phyloP scores from a whole-genome alignment of 2,113 vertebrate genomes.

The Hippocampus abdominalis region DNA sequence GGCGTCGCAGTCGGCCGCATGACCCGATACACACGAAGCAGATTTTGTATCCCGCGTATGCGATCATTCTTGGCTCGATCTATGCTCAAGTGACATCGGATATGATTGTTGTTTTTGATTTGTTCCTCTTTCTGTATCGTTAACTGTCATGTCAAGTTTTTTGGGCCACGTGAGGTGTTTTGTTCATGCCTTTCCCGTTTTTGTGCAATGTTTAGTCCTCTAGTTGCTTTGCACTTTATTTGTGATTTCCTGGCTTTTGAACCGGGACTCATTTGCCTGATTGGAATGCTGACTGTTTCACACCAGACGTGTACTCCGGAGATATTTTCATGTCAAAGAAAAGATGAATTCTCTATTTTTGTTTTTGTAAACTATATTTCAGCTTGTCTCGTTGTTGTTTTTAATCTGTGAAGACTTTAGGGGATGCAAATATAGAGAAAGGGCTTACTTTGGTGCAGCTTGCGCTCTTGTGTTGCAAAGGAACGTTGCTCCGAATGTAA shows the following conservation, averaged over 20 bases:
- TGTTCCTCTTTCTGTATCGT: slow-evolving; percentile 11
- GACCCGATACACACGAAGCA: slow-evolving; percentile 36
- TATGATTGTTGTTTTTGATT: slow-evolving; percentile 34
- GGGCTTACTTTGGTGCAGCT: slow-evolving; percentile 70
- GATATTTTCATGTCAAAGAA: slow-evolving; percentile 63
- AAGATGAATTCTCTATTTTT: slow-evolving; percentile 64
- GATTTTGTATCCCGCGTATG: slow-evolving; percentile 24
- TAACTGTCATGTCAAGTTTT: slow-evolving; percentile 48
- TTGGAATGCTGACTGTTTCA: slow-evolving; percentile 71
- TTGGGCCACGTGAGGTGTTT: slow-evolving; percentile 27
- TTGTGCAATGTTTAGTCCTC: slow-evolving; percentile 56
- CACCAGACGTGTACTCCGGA: slow-evolving; percentile 47
- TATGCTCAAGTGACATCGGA: slow-evolving; percentile 33
- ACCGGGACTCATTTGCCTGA: slow-evolving; percentile 65
- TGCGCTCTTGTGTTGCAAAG: slow-evolving; percentile 51
- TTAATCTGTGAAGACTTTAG: slow-evolving; percentile 48
- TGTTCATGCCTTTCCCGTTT: slow-evolving; percentile 2
- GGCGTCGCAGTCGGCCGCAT: slow-evolving; percentile 46
- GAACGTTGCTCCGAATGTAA: slow-evolving; percentile 54
- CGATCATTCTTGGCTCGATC: slow-evolving; percentile 33
- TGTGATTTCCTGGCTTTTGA: slow-evolving; percentile 62
- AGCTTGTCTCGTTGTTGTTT: slow-evolving; percentile 36
- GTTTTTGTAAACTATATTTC: slow-evolving; percentile 57
- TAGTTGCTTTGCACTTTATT: slow-evolving; percentile 72
- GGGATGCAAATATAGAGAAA: slow-evolving; percentile 70